A percentile compares a stretch with the other conserved stretches of the same genome.
These are phyloP conservation scores for Tenthredo notha DNA, from an alignment of 2,888 invertebrate species.

Conservation along the genomic window DNA sequence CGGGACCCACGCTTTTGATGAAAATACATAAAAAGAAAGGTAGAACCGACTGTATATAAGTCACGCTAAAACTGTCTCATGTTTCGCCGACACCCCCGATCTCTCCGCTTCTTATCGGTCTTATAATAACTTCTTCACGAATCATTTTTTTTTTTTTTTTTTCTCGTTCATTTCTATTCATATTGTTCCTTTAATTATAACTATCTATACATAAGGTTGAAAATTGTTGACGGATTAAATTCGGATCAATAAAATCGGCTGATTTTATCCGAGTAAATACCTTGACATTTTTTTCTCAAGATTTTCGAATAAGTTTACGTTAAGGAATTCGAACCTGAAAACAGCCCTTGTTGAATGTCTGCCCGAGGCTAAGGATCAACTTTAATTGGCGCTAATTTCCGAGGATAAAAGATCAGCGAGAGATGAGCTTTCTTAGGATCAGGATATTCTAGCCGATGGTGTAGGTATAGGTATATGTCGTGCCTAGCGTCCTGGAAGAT, in stretches of 20 bases:
- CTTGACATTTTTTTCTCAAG: neutral
- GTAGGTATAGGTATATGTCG: neutral
- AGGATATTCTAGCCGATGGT: neutral
- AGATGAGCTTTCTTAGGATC: neutral
- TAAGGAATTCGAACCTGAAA: neutral
- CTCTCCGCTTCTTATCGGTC: neutral
- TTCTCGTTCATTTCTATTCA: neutral
- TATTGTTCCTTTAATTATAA: neutral
- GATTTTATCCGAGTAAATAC: neutral
- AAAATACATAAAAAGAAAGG: constrained; percentile 22
- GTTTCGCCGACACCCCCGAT: neutral
- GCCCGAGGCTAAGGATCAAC: neutral
- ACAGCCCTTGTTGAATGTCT: neutral
- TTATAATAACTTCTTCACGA: neutral
- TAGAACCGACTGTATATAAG: neutral
- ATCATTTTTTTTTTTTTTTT: neutral
- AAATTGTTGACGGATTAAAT: neutral
- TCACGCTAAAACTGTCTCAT: constrained; percentile 24
- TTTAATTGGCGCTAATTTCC: constrained; percentile 12
- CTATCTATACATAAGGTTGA: neutral
- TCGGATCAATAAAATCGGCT: neutral
- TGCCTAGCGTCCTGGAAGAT: neutral
- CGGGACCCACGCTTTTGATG: constrained; percentile 2
- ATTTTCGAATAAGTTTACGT: neutral
- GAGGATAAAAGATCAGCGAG: neutral